Percentiles rank a stretch among this genome's conserved stretches.
These are phyloP conservation scores for Dendroctonus valens DNA, from an alignment of 1,140 invertebrate genomes.

Conservation along the genomic window DNA sequence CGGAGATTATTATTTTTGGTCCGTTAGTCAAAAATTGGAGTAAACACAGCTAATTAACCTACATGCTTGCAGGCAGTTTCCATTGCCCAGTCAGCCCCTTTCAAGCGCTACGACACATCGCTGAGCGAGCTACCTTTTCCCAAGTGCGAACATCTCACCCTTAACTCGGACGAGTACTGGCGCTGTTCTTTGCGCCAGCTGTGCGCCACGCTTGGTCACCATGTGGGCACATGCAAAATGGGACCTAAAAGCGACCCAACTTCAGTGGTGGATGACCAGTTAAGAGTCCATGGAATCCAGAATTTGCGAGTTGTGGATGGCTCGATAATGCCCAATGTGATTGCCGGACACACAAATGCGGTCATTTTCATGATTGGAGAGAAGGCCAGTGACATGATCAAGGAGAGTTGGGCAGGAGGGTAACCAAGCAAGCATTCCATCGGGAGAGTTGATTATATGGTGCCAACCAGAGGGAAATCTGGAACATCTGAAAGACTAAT, in stretches of 20 bases:
- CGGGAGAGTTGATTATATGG: too few relatives aligned
- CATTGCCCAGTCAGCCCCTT: constrained; percentile 37
- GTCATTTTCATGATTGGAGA: constrained; percentile 66
- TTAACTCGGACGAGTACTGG: constrained; percentile 55
- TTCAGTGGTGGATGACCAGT: constrained; percentile 61
- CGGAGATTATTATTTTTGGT: too few relatives aligned
- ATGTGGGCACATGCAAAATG: constrained; percentile 65
- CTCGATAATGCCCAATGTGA: constrained; percentile 64
- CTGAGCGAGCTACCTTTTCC: constrained; percentile 50
- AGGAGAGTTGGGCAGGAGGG: constrained; percentile 29
- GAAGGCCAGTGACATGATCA: constrained; percentile 62
- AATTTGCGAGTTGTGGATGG: constrained; percentile 62
- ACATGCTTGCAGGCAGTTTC: constrained; percentile 40
- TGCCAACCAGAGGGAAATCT: too few relatives aligned
- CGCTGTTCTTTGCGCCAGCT: constrained; percentile 47
- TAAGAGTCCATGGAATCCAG: constrained; percentile 54
- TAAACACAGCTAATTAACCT: too few relatives aligned
- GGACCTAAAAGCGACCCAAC: constrained; percentile 55
- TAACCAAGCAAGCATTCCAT: too few relatives aligned
- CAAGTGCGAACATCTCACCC: constrained; percentile 48
- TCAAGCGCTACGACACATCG: constrained; percentile 37
- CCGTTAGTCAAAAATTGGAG: too few relatives aligned
- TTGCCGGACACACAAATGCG: constrained; percentile 63
- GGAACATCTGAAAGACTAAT: too few relatives aligned
- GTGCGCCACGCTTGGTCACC: constrained; percentile 55